Conservation (phyloP, 2,113 vertebrate genomes). For the Podocnemis expansa region DNA sequence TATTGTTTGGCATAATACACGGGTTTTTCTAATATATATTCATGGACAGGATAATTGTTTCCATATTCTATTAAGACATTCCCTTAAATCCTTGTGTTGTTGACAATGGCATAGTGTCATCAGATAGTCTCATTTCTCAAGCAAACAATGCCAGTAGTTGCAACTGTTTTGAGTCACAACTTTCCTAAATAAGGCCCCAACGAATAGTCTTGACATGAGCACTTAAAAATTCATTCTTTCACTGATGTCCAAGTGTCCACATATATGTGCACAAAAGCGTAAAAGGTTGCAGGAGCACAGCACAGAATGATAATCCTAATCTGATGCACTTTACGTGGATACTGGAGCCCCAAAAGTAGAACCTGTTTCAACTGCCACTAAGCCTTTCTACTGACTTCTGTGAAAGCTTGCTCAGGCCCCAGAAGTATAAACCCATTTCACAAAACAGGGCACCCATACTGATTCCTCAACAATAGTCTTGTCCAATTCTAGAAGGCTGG, state of each 20-base stretch:
- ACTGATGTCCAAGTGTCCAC: background rate
- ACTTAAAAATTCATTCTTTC: background rate
- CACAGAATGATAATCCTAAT: background rate
- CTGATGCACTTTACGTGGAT: background rate
- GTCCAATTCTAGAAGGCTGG: background rate
- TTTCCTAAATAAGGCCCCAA: conserved; percentile 43
- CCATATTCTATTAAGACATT: conserved; percentile 47
- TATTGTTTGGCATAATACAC: conserved; percentile 50
- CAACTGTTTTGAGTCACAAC: conserved; percentile 10
- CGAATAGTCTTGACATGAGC: background rate
- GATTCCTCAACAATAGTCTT: background rate
- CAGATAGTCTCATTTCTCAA: conserved; percentile 44
- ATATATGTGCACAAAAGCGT: background rate
- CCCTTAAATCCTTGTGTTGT: background rate
- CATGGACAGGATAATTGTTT: conserved; percentile 66
- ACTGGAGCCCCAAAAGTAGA: background rate
- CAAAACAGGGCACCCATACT: background rate
- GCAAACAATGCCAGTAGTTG: conserved; percentile 26
- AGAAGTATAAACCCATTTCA: background rate
- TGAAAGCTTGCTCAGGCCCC: background rate
- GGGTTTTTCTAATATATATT: background rate
- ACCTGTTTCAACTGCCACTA: background rate
- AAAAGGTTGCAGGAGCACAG: background rate
- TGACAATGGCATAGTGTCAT: conserved; percentile 65
- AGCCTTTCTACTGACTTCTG: no score